Base-by-base conservation (phyloP, 2,797 vertebrate species). In the Euphonia xanthogaster region DNA sequence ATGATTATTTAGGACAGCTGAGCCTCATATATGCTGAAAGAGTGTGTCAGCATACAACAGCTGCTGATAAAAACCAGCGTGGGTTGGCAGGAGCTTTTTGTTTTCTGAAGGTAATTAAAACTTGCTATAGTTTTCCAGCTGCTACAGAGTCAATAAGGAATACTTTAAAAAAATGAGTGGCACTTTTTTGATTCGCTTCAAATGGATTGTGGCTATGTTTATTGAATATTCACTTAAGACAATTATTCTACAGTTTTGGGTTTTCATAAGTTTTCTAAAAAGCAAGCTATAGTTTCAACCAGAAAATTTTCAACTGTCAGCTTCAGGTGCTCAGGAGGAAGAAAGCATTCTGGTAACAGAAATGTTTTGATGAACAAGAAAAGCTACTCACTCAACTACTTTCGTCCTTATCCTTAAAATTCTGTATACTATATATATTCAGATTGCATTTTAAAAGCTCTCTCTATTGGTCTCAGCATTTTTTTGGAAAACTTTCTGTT, bases 101-200 rank as follows among this genome's bases (percentile, higher is more conserved):
- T 96, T 97, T 97, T 96, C 96, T 96, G 88, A 97, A 96, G 95
- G 95, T 95, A 97, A 98, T 97, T 97, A 97, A 97, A 97, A 97
- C 60, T 96, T 95, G 87, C 86, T 93, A 91, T 91, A 96, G 92
- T 94, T 96, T 97, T 94, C 92, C 95, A 97, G 97, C 96, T 98
- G 97, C 93, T 97, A 96, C 73, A 86, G 16, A 92, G 76, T 94
- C 91, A 96, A 80, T 83, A 88, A 93, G 44, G 66, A 96, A 86
- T 82, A 95, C 63, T 95, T 91, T 14, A 81, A 65, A 58, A 80
- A 92, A 80, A 91, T 53, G 74, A 39, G 35, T 84, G 91, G 62
- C 39, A 33, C 79, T 88, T 80, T 93, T 90, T 73, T 42, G 10
- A 86, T 93, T 94, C 39, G 44, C 71, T 96, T 96, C 76, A 94